Evolutionary conservation across 2,888 invertebrate genomes (phyloP), one percentile per base, ranked within the genome.

Genomic region (Cryptus armator): DNA sequence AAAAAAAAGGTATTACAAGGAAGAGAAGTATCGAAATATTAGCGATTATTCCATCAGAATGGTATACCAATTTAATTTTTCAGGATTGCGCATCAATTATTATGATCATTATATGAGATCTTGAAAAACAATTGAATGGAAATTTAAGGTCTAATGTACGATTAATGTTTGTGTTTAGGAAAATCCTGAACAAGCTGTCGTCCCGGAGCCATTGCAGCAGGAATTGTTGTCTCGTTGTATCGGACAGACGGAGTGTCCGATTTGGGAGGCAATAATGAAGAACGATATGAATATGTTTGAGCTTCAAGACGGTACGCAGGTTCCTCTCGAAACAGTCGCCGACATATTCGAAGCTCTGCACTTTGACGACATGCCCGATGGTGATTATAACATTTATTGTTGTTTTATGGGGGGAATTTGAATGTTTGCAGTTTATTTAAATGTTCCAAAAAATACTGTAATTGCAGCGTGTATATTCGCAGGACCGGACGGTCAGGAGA

Each of bases 281-380:
- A 85, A 85, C 53, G 83, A 85, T 44, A 85, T 76, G 80, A 85
- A 83, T 32, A 85, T 85, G 85, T 85, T 85, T 80, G 83, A 92
- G 88, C 87, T 93, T 48, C 93, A 93, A 77, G 93, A 93, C 71
- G 93, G 92, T 44, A 92, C 92, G 3, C 92, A 93, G 85, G 92
- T 93, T 86, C 93, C 93, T 64, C 89, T 93, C 16, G 93, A 93
- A 44, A 93, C 92, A 75, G 93, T 93, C 71, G 91, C 93, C 67
- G 93, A 94, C 87, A 93, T 93, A 81, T 92, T 95, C 79, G 95
- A 95, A 87, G 94, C 94, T n/a, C 94, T 95, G 86, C 94, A 93
- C 88, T 93, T 95, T 68, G 94, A 94, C 79, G 95, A 95, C 89
- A 93, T 94, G 74, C 93, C 94, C 67, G 94, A 94, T 88, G 94